Evolutionary conservation across 2,888 invertebrate species (phyloP).

Genomic region (Tipula unca): DNA sequence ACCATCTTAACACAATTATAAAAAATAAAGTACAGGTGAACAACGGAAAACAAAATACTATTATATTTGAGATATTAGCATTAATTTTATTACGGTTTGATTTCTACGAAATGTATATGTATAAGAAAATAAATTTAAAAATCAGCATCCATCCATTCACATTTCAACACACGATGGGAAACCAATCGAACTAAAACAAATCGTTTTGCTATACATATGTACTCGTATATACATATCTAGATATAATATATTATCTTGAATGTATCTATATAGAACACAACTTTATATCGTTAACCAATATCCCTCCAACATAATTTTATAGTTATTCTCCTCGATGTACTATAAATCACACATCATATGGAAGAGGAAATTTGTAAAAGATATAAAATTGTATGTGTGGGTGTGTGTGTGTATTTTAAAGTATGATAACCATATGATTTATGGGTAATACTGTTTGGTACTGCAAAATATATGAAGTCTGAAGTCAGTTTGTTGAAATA

Average conservation of each 20-base stretch:
- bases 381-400: neutral
- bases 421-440: neutral
- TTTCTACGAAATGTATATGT: neutral
- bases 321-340: neutral
- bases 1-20: neutral
- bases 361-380: neutral
- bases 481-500: neutral
- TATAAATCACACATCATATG: neutral
- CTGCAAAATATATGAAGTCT: neutral
- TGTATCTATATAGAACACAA: no score
- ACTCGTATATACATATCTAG: no score
- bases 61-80: neutral
- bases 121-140: neutral
- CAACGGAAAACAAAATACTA: neutral
- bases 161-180: neutral
- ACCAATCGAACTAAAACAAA: neutral
- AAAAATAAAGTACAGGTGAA: neutral
- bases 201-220: neutral
- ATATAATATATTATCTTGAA: no score
- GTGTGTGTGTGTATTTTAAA: neutral
- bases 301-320: neutral
- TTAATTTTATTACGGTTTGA: neutral
- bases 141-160: neutral
- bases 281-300: neutral
- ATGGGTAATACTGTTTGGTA: neutral